phyloP scores from a whole-genome alignment of 2,888 invertebrate species.

The Caenorhabditis sp. region DNA sequence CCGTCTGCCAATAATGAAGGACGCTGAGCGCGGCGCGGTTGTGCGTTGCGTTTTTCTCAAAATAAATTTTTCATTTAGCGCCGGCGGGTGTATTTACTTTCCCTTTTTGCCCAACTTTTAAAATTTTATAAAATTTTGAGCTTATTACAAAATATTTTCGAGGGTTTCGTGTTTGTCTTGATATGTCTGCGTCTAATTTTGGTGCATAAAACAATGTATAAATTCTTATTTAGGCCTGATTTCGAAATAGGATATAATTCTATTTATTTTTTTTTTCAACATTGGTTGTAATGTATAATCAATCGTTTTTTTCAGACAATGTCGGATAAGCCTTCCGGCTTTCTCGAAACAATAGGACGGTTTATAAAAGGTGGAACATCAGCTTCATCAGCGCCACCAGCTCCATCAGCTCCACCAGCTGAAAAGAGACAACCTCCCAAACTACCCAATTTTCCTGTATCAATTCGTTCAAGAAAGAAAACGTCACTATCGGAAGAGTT shows the following conservation, averaged over 20 bases:
- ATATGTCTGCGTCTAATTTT: not conserved
- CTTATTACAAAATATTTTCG: not conserved
- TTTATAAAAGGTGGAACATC: slow-evolving; percentile 17
- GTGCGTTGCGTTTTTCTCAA: slow-evolving; percentile 25
- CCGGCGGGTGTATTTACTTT: not conserved
- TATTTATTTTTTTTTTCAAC: not conserved
- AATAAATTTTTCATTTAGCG: slow-evolving; percentile 12
- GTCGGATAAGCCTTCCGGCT: slow-evolving; percentile 36
- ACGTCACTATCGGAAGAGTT: too few relatives aligned
- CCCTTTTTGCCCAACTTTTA: slow-evolving; percentile 7
- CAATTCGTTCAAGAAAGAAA: too few relatives aligned
- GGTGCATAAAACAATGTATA: not conserved
- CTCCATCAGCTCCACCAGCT: too few relatives aligned
- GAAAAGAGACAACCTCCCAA: slow-evolving; percentile 7
- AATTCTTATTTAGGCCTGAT: not conserved
- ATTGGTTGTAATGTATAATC: not conserved
- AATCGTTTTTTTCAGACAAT: slow-evolving; percentile 21
- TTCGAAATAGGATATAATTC: not conserved
- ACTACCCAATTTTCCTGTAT: too few relatives aligned
- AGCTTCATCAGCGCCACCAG: too few relatives aligned
- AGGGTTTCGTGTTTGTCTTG: not conserved
- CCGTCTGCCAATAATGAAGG: slow-evolving; percentile 18
- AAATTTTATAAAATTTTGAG: slow-evolving; percentile 18
- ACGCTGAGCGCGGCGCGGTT: slow-evolving; percentile 22
- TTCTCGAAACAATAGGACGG: slow-evolving; percentile 38